phyloP scores from a whole-genome alignment of 2,113 vertebrate species.

The Chunga burmeisteri region DNA sequence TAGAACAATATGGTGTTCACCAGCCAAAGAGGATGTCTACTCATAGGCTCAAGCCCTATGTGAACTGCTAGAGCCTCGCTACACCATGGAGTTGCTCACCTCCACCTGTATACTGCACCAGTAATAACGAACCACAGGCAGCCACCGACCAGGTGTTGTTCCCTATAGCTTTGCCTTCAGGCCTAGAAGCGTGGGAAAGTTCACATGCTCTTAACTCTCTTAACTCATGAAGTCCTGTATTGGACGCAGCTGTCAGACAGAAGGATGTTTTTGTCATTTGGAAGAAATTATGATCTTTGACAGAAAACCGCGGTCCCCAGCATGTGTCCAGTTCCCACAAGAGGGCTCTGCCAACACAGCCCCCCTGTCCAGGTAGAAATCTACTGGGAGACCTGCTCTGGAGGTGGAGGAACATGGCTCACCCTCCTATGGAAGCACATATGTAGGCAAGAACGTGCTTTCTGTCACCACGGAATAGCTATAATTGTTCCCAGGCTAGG shows the following conservation, averaged over 20 bases:
- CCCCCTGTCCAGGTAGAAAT: not conserved
- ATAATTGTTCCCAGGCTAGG: not conserved
- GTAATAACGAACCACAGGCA: not conserved
- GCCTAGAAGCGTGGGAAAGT: not conserved
- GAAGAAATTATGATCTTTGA: not conserved
- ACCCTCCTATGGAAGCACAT: accelerated
- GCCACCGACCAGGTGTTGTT: not conserved
- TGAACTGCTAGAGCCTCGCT: not conserved
- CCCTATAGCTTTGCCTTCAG: not conserved
- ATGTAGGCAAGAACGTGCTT: accelerated
- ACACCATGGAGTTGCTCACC: not conserved
- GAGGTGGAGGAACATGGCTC: not conserved
- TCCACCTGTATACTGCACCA: not conserved
- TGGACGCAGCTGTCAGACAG: not conserved
- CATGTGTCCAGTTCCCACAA: not conserved
- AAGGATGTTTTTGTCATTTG: not conserved
- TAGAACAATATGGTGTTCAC: not conserved
- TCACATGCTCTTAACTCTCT: not conserved
- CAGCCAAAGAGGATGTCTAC: not conserved
- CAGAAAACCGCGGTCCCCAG: accelerated
- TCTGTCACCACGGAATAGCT: not conserved
- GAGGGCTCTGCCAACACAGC: not conserved
- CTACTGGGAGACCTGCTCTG: not conserved
- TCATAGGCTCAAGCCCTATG: accelerated
- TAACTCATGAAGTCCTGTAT: not conserved